These are phyloP conservation scores for Steinernema khuongi DNA, from an alignment of 1,140 invertebrate genomes.

Conservation along the genomic window DNA sequence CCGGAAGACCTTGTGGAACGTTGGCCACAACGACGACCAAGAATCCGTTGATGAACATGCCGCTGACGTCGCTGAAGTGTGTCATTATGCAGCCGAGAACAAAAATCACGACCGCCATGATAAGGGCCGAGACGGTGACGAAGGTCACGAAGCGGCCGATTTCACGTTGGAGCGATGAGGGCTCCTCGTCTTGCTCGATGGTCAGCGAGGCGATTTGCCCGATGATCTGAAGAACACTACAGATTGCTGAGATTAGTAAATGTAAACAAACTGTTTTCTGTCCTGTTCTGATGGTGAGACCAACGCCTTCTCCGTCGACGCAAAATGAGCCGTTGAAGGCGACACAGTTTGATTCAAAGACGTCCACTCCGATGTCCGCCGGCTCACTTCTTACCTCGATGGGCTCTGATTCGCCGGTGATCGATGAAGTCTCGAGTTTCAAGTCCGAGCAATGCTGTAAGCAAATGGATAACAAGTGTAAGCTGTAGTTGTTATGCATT, in stretches of 20 bases:
- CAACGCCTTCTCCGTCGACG: slow-evolving; percentile 48
- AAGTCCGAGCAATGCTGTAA: slow-evolving; percentile 53
- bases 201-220: slow-evolving; percentile 49
- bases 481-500: not conserved
- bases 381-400: slow-evolving; percentile 44
- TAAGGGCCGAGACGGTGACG: slow-evolving; percentile 40
- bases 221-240: slow-evolving; percentile 38
- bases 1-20: slow-evolving; percentile 90
- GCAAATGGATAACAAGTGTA: not conserved
- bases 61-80: slow-evolving; percentile 6
- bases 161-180: slow-evolving; percentile 37
- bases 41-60: slow-evolving; percentile 29
- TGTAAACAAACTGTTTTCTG: slow-evolving; percentile 38
- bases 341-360: slow-evolving; percentile 50
- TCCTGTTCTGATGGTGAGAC: slow-evolving; percentile 44
- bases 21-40: slow-evolving; percentile 43
- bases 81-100: slow-evolving; percentile 20
- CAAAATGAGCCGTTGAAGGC: slow-evolving; percentile 52
- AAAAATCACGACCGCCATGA: slow-evolving; percentile 27
- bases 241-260: not conserved
- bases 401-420: slow-evolving; percentile 73
- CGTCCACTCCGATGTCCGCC: slow-evolving; percentile 33
- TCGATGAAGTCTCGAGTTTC: slow-evolving; percentile 70
- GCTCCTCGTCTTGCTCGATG: slow-evolving; percentile 39
- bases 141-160: slow-evolving; percentile 47